Conservation (phyloP, 2,888 invertebrate genomes). For the Ectemnius lituratus region DNA sequence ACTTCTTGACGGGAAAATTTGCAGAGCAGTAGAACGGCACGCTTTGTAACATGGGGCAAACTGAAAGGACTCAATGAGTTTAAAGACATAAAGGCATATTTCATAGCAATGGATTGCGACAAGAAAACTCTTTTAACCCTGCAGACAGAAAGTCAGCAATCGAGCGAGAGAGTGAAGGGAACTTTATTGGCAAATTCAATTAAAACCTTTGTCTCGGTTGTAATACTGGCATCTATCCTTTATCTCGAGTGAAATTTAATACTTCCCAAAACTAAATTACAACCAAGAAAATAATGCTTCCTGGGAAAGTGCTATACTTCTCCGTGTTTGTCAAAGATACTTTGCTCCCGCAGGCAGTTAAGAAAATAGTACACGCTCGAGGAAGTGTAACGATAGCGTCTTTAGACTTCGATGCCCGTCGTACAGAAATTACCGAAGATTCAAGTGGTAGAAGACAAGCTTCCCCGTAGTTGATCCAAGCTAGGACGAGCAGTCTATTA, state of each 20-base stretch:
- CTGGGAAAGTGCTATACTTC: no score
- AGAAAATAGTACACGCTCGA: no score
- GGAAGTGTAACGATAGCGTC: no score
- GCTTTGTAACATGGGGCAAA: neutral
- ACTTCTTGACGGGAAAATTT: neutral
- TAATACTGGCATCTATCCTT: conserved; percentile 3
- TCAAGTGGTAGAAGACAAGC: conserved; percentile 12
- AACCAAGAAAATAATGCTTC: neutral
- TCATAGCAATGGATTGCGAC: conserved; percentile 26
- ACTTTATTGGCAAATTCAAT: conserved; percentile 52
- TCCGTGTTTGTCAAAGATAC: no score
- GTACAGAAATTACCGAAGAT: no score
- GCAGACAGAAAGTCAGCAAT: neutral
- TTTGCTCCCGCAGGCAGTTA: no score
- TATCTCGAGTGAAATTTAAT: neutral
- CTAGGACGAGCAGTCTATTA: conserved; percentile 66
- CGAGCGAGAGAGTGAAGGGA: conserved; percentile 9
- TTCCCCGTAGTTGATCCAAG: conserved; percentile 41
- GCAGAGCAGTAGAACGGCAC: neutral
- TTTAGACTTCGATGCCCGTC: no score
- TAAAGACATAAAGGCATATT: conserved; percentile 23
- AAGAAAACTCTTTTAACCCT: conserved; percentile 26
- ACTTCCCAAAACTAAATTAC: neutral
- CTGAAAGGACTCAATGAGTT: conserved; percentile 6
- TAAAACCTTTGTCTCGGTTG: conserved; percentile 35